A percentile compares a stretch with the other conserved stretches of the same genome.
Evolutionary conservation across 2,797 vertebrate species (phyloP).

Genomic region (Lindbergichthys nudifrons): DNA sequence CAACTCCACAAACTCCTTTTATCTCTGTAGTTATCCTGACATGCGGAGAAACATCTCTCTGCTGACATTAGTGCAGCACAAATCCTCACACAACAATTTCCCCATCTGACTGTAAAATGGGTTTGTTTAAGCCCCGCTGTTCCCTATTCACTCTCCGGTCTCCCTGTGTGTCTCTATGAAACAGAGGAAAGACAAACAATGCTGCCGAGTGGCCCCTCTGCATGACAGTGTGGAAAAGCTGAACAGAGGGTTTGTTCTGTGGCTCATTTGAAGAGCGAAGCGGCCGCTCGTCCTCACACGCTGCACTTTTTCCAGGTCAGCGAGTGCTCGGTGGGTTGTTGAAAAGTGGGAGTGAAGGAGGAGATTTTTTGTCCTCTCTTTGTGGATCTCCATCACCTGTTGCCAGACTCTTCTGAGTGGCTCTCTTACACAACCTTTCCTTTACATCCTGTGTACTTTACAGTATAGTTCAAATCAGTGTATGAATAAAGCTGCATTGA

Average conservation of each 20-base stretch:
- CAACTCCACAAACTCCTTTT: not conserved
- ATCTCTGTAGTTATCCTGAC: conserved; percentile 17
- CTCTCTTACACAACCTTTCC: not conserved
- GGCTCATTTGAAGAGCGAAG: conserved; percentile 38
- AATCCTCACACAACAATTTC: conserved; percentile 45
- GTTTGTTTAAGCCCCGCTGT: conserved; percentile 34
- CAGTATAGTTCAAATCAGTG: not conserved
- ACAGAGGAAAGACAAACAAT: conserved; percentile 71
- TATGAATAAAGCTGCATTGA: too few relatives aligned
- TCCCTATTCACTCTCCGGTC: conserved; percentile 13
- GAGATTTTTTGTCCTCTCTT: not conserved
- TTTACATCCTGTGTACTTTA: not conserved
- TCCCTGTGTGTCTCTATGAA: conserved; percentile 48
- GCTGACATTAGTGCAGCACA: conserved; percentile 38
- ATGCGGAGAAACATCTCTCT: conserved; percentile 11
- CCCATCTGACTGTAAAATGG: conserved; percentile 31
- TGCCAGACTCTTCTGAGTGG: not conserved
- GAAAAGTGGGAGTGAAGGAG: conserved; percentile 11
- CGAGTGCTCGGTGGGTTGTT: conserved; percentile 5
- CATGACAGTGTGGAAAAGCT: conserved; percentile 36
- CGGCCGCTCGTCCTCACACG: conserved; percentile 14
- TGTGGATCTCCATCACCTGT: not conserved
- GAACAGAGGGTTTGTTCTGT: conserved; percentile 52
- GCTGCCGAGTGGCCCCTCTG: conserved; percentile 48
- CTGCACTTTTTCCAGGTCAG: conserved; percentile 77